phyloP scores from a whole-genome alignment of 2,888 invertebrate genomes.

The Catocala nupta region DNA sequence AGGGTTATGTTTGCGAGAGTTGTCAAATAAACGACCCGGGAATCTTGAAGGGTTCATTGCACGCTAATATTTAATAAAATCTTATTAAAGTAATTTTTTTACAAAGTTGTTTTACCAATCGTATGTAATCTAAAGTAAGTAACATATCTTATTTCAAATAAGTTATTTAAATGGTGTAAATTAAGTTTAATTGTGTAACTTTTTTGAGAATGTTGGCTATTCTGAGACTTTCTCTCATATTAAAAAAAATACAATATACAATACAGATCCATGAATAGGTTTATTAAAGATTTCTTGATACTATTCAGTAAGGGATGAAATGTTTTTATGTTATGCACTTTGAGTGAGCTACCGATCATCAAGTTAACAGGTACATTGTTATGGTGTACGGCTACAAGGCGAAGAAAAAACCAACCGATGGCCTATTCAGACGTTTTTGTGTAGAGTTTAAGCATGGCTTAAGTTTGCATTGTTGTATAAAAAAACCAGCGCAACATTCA shows the following conservation, averaged over 20 bases:
- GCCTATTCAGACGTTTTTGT: conserved; percentile 40
- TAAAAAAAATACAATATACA: not conserved
- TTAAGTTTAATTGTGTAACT: too few relatives aligned
- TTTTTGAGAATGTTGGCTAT: too few relatives aligned
- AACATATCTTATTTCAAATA: too few relatives aligned
- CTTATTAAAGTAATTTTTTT: too few relatives aligned
- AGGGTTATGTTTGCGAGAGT: conserved; percentile 44
- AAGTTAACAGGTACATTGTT: conserved; percentile 47
- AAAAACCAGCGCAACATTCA: conserved; percentile 27
- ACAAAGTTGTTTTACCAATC: too few relatives aligned
- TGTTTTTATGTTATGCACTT: conserved; percentile 33
- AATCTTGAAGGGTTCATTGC: conserved; percentile 19
- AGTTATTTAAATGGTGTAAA: too few relatives aligned
- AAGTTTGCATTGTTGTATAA: conserved; percentile 40
- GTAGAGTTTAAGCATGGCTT: conserved; percentile 25
- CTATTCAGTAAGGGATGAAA: conserved; percentile 16
- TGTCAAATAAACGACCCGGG: conserved; percentile 57
- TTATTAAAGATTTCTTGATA: conserved; percentile 17
- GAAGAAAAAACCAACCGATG: conserved; percentile 41
- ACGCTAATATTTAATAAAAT: too few relatives aligned
- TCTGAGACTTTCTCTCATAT: not conserved
- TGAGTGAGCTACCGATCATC: conserved; percentile 40
- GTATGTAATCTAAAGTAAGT: too few relatives aligned
- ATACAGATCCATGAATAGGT: not conserved
- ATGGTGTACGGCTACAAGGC: conserved; percentile 28